Conservation (phyloP, 2,888 invertebrate genomes). For the Drosophila mettleri region DNA sequence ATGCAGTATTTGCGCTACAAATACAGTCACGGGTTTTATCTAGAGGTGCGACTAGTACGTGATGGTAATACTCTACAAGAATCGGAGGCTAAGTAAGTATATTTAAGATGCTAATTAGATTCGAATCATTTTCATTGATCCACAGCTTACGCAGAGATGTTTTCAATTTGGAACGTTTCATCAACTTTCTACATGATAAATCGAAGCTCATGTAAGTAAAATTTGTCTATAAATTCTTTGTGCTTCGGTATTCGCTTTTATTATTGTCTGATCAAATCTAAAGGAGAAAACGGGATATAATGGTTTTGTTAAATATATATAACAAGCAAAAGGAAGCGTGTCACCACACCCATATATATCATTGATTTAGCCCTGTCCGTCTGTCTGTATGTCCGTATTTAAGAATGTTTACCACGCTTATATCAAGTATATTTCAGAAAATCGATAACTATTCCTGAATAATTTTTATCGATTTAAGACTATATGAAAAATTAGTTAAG, state of each 20-base stretch:
- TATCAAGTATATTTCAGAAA: too few relatives aligned
- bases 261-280: too few relatives aligned
- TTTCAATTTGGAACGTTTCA: constrained; percentile 69
- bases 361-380: too few relatives aligned
- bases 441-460: too few relatives aligned
- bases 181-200: constrained; percentile 69
- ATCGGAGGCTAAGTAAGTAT: constrained; percentile 67
- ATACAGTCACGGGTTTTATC: constrained; percentile 86
- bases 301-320: too few relatives aligned
- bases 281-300: too few relatives aligned
- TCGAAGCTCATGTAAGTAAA: constrained; percentile 71
- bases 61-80: constrained; percentile 66
- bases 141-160: constrained; percentile 69
- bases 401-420: too few relatives aligned
- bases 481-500: too few relatives aligned
- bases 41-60: constrained; percentile 74
- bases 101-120: background rate
- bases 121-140: background rate
- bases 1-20: constrained; percentile 91
- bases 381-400: too few relatives aligned
- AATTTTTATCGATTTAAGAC: too few relatives aligned
- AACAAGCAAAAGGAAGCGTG: too few relatives aligned
- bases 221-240: background rate
- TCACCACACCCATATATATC: too few relatives aligned
- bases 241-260: background rate